Base-by-base conservation (phyloP, 2,113 vertebrate genomes). In the Gorsachius goisagi region DNA sequence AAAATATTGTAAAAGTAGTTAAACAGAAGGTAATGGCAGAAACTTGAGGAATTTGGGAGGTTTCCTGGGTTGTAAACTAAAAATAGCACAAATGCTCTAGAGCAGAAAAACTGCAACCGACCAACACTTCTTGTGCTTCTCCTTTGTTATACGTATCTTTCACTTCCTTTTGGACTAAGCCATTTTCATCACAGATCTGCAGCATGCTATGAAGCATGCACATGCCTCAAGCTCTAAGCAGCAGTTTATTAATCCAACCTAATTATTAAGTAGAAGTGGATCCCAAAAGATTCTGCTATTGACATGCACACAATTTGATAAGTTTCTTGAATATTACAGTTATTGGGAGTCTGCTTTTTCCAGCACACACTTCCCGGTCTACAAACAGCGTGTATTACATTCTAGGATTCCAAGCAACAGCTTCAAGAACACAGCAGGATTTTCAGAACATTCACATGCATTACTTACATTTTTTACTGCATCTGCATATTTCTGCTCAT, bases 401-500 rank as follows among this genome's bases (percentile, higher is more conserved):
- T 75, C n/a, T 26, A 80, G 21, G 47, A 44, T 49, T 84, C 26
- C 1, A 2, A 79, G 53, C 37, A 72, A n/a, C 79, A 72, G 49
- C 15, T 88, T 92, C 49, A 84, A 63, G 14, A 80, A 30, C 72
- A 71, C 28, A 68, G 81, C 21, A 58, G 69, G 78, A n/a, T 69
- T 88, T 85, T 91, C 60, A 90, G 41, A 89, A 90, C 14, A 44
- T 59, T 73, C 69, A 47, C 35, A 56, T 12, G 24, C 35, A 33
- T 47, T 73, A 98, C 99, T 98, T 95, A 99, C 99, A 60, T 99
- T 99, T 98, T 99, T 99, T 90, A 99, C 99, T 58, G 99, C 99
- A 24, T 99, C 99, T 7, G 99, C 99, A n/a, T 99, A 99, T 97
- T 99, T 99, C 97, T 99, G 99, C 94, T 99, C 99, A 56, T 99